Base-by-base conservation (phyloP, 1,140 invertebrate species). In the Chrysoperla carnea region DNA sequence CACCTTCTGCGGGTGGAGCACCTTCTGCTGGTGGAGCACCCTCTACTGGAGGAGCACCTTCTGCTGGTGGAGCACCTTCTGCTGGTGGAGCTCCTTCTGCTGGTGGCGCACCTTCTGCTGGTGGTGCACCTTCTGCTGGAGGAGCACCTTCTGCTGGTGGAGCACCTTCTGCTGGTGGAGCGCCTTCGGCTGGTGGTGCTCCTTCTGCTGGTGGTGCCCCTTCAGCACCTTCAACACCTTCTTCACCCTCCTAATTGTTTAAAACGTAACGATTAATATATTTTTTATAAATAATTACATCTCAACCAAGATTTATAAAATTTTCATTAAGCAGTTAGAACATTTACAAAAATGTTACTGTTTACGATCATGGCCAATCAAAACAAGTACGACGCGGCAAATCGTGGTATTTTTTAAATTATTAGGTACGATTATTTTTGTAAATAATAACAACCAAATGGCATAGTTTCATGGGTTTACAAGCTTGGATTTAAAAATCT, bases 151-250 rank as follows among this genome's bases (percentile, higher is more conserved):
- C 56, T 44, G 42, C 44, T 37, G 49, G 45, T 17, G 48, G 47
- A 46, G 65, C 59, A 38, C 59, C 60, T 53, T 66, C 63, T 45
- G 61, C 59, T 39, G 60, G 58, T 39, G 58, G 53, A 41, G 55
- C 53, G 42, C 64, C 66, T 47, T 67, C 67, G 39, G 62, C 58
- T 54, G 60, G 66, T 41, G 57, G 57, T 45, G 58, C 60, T 56
- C 59, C 64, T 47, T 67, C 63, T 13, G 55, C 54, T 12, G 62
- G 54, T 17, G 58, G 63, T 44, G 53, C 54, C 17, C 17, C 17
- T 23, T 53, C 57, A 28, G 57, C 58, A 36, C 58, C 57, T 35
- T 58, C 59, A 17, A 59, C 59, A 6, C 51, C 54, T 35, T 47
- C 52, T 13, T 48, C 53, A 43, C 45, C 33, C 46, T 54, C 46